Evolutionary conservation across 2,888 invertebrate species (phyloP).

Genomic region (Plutella xylostella): DNA sequence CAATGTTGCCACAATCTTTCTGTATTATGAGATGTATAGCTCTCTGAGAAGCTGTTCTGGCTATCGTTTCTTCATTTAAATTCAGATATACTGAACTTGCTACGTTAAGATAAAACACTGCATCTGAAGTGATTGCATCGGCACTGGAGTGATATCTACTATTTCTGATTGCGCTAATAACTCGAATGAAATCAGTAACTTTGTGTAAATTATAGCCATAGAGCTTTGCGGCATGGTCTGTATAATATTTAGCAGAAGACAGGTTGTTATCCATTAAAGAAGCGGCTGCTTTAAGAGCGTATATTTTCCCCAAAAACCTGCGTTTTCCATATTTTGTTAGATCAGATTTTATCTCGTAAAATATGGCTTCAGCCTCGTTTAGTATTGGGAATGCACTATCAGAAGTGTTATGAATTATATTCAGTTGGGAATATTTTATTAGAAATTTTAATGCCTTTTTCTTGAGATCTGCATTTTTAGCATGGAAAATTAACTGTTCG

Average conservation of each 20-base stretch:
- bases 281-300: constrained; percentile 42
- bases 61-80: constrained; percentile 37
- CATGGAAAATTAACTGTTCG: constrained; percentile 51
- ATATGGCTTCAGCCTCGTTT: constrained; percentile 39
- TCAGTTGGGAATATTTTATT: constrained; percentile 37
- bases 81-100: constrained; percentile 41
- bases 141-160: constrained; percentile 30
- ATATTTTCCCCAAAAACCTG: constrained; percentile 42
- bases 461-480: constrained; percentile 48
- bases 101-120: constrained; percentile 48
- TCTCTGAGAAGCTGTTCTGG: constrained; percentile 34
- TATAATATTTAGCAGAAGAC: constrained; percentile 34
- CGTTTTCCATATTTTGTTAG: constrained; percentile 27
- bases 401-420: constrained; percentile 35
- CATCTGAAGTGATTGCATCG: constrained; percentile 36
- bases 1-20: constrained; percentile 40
- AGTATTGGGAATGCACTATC: constrained; percentile 35
- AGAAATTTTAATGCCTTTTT: constrained; percentile 43
- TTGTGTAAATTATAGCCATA: constrained; percentile 41
- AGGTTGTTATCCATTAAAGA: constrained; percentile 33
- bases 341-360: constrained; percentile 2
- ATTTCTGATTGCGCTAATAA: constrained; percentile 28
- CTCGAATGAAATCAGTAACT: constrained; percentile 31
- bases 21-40: constrained; percentile 44
- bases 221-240: constrained; percentile 37